phyloP scores from a whole-genome alignment of 2,888 invertebrate species.

The Agriopis leucophaearia region DNA sequence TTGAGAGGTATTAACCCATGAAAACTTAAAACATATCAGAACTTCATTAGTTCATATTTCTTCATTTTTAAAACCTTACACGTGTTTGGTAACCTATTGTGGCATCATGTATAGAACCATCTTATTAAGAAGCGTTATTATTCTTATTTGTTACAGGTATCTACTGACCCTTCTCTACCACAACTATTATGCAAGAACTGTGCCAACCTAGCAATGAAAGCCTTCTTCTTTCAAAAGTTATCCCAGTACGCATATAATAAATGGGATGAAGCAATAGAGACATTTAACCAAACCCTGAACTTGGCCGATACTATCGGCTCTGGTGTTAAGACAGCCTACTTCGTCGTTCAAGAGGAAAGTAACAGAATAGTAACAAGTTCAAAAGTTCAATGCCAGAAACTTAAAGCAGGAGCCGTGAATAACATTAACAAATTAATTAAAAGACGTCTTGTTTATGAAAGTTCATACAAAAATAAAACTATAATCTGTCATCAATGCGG shows the following conservation, averaged over 20 bases:
- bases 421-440: not conserved
- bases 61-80: no score
- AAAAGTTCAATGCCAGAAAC: not conserved
- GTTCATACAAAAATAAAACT: not conserved
- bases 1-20: no score
- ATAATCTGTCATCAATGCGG: not conserved
- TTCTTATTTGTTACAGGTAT: not conserved
- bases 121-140: not conserved
- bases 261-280: slow-evolving; percentile 1
- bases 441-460: not conserved
- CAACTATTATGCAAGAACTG: not conserved
- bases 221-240: not conserved
- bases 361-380: not conserved
- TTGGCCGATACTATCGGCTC: not conserved
- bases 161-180: not conserved
- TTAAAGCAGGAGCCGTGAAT: not conserved
- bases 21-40: no score
- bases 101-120: no score
- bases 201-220: not conserved
- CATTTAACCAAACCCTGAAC: not conserved
- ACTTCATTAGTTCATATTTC: no score
- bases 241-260: not conserved
- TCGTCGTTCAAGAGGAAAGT: not conserved
- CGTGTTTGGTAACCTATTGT: no score
- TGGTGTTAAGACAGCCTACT: not conserved